A percentile compares a stretch with the other conserved stretches of the same genome.
phyloP scores from a whole-genome alignment of 2,113 vertebrate genomes.

The Apodemus sylvaticus region DNA sequence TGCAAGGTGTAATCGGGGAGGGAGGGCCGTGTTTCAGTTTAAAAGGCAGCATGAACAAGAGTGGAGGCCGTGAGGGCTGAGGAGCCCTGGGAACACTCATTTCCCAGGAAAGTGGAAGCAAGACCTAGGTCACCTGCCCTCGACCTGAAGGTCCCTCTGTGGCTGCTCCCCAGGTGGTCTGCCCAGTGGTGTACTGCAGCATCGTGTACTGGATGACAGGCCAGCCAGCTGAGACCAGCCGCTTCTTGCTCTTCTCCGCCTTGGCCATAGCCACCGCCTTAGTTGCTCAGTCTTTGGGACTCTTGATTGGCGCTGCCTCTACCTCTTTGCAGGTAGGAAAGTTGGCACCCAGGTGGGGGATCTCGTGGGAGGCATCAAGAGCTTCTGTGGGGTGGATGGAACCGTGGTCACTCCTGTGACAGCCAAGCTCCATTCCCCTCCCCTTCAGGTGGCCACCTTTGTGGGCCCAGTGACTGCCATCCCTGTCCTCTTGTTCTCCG shows the following conservation, averaged over 20 bases:
- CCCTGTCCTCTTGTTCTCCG: constrained; percentile 97
- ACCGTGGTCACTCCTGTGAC: background rate
- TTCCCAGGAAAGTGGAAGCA: background rate
- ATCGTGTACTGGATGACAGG: constrained; percentile 99
- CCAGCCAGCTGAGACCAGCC: constrained; percentile 94
- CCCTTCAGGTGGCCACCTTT: constrained; percentile 95
- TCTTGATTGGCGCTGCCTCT: constrained; percentile 97
- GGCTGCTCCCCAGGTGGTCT: constrained; percentile 89
- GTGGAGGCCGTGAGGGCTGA: background rate
- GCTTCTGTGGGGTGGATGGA: background rate
- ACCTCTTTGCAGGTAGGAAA: constrained; percentile 94
- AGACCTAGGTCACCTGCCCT: background rate
- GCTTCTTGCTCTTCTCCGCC: constrained; percentile 96
- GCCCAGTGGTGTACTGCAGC: constrained; percentile 96
- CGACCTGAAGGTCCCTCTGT: background rate
- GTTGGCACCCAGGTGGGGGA: background rate
- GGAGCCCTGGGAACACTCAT: background rate
- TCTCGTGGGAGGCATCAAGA: background rate
- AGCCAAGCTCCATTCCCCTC: background rate
- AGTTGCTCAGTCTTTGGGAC: constrained; percentile 96
- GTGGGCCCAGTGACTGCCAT: constrained; percentile 97
- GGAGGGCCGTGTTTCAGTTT: background rate
- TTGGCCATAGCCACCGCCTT: constrained; percentile 94
- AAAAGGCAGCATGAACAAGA: background rate
- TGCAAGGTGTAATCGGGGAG: background rate